Evolutionary conservation across 2,888 invertebrate genomes (phyloP), one percentile per base, ranked within the genome.

Genomic region (Hoplodrina ambigua): DNA sequence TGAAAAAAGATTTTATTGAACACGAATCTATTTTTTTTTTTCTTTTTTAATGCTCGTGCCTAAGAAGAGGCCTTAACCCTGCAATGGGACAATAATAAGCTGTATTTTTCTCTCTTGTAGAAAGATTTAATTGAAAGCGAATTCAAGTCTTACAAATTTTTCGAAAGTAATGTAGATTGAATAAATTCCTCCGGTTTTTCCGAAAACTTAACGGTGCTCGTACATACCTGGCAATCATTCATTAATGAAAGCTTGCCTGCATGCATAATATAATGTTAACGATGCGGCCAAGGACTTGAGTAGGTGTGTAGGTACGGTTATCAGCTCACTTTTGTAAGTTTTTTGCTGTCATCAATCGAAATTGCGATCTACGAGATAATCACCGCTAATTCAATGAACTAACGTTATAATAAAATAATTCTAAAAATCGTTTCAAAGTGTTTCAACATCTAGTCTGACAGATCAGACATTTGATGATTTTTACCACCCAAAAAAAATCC

Each of bases 361-460:
- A 64, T 63, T 60, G 33, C n/a, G 58, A 58, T 68, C 71, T 65
- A 72, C 59, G 67, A 61, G 54, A 52, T 15, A 49, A 11, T 54
- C 61, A 69, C 61, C 50, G 8, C n/a, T 46, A 37, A 8, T 37
- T 37, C 8, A 37, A 15, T 44, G 17, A 5, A 6, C 46, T 46
- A 11, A 46, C 3, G 49, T 37, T 4, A 15, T n/a, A n/a, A 66
- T 1, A 65, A 49, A 37, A 19, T 0, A 15, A 20, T 17, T 56
- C 13, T 33, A 10, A 5, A 13, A 46, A 46, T 30, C 11, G 4
- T 19, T 50, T 8, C 19, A 44, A 37, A 5, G n/a, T 25, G 11
- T 8, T 57, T 41, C 20, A 54, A 60, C 25, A 30, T 20, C 41
- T 44, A 17, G 15, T n/a, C n/a, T n/a, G n/a, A n/a, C n/a, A n/a